Evolutionary conservation across 1,140 invertebrate species (phyloP).

Genomic region (Drosophila watanabei): DNA sequence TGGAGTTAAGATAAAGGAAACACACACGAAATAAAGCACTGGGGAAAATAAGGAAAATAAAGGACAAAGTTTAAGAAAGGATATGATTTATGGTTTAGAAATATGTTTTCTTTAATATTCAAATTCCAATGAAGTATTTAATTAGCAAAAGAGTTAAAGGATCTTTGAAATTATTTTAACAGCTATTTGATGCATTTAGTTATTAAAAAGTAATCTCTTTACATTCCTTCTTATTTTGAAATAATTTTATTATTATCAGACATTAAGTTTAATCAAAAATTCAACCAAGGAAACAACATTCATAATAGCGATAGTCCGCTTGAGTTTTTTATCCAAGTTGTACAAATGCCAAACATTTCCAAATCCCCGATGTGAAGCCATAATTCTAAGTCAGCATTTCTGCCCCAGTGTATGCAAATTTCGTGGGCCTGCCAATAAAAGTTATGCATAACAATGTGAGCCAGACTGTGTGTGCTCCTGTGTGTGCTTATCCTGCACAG

Average conservation of each 20-base stretch:
- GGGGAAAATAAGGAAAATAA: background rate
- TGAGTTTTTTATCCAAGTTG: background rate
- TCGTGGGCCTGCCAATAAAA: constrained; percentile 66
- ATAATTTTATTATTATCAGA: background rate
- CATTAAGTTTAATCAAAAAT: background rate
- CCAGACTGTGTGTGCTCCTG: constrained; percentile 44
- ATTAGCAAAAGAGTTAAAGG: no score
- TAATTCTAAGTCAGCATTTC: constrained; percentile 10
- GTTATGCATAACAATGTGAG: constrained; percentile 66
- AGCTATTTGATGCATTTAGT: no score
- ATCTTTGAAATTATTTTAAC: no score
- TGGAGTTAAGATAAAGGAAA: no score
- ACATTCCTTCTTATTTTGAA: background rate
- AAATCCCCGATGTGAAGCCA: constrained; percentile 5
- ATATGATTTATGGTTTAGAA: background rate
- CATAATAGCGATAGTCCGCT: background rate
- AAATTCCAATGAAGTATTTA: no score
- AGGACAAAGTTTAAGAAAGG: background rate
- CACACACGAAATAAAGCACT: background rate
- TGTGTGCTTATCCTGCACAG: constrained; percentile 5
- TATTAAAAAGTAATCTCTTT: background rate
- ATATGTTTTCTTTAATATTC: no score
- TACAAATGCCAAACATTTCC: background rate
- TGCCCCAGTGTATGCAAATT: constrained; percentile 61
- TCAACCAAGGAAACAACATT: background rate